These are phyloP conservation scores for Meiosimyza decipiens DNA, from an alignment of 2,888 invertebrate genomes.

Conservation along the genomic window DNA sequence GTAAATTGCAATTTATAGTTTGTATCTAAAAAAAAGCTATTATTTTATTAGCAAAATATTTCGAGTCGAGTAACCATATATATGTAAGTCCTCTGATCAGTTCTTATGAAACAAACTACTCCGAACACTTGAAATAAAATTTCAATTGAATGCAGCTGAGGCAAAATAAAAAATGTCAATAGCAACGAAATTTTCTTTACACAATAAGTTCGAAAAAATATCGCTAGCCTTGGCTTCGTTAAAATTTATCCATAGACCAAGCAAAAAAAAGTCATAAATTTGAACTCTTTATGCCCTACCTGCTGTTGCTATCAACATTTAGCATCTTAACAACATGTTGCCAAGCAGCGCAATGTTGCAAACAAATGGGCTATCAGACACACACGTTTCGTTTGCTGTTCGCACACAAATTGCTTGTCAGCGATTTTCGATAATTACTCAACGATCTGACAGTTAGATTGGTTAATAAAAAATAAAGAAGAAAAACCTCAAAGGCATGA, in stretches of 20 bases:
- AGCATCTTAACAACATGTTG: slow-evolving; percentile 5
- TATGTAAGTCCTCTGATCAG: neutral
- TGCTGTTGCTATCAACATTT: neutral
- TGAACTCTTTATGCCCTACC: slow-evolving; percentile 12
- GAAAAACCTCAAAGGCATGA: too few relatives aligned
- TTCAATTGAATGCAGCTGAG: neutral
- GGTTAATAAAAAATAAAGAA: too few relatives aligned
- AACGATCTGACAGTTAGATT: slow-evolving; percentile 28
- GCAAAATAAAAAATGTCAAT: slow-evolving; percentile 23
- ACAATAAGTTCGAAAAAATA: too few relatives aligned
- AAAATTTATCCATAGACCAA: neutral
- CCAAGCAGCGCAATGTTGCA: slow-evolving; percentile 3
- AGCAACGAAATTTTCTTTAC: neutral
- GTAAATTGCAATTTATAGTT: neutral
- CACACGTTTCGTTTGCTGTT: neutral
- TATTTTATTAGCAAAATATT: too few relatives aligned
- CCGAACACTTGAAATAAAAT: neutral
- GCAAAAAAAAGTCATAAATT: neutral
- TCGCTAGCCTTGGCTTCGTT: slow-evolving; percentile 1
- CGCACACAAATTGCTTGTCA: slow-evolving; percentile 49
- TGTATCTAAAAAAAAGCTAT: too few relatives aligned
- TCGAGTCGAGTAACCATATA: too few relatives aligned
- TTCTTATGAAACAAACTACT: slow-evolving; percentile 5
- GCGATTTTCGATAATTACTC: slow-evolving; percentile 48
- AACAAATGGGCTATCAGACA: neutral